Conservation (phyloP, 2,113 vertebrate species). For the Syrrhaptes paradoxus region DNA sequence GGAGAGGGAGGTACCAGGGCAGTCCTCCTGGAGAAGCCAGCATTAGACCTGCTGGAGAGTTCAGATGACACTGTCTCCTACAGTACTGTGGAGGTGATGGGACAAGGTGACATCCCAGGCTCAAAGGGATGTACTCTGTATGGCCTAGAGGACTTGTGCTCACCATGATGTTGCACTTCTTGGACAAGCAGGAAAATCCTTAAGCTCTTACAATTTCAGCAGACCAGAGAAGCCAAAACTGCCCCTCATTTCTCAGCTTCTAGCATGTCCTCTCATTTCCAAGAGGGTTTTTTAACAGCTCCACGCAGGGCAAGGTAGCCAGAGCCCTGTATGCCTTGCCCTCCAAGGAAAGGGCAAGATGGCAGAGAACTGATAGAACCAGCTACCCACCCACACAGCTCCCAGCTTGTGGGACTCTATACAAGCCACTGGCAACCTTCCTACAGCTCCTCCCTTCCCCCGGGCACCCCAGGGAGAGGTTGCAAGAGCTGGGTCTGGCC, state of each 20-base stretch:
- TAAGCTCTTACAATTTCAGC: neutral
- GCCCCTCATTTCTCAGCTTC: neutral
- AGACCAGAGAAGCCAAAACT: neutral
- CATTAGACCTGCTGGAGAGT: neutral
- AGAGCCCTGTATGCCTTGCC: neutral
- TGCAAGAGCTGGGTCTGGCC: neutral
- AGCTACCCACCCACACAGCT: neutral
- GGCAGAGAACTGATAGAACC: fast-evolving
- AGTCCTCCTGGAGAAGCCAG: neutral
- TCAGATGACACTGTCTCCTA: neutral
- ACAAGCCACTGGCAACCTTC: neutral
- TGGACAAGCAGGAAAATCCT: neutral
- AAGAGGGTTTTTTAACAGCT: neutral
- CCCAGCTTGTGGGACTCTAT: neutral
- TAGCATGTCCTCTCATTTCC: neutral
- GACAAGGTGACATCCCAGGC: neutral
- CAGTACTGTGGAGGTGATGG: neutral
- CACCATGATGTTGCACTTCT: neutral
- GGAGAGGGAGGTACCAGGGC: neutral
- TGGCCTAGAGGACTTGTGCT: neutral
- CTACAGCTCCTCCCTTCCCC: neutral
- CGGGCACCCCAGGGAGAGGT: neutral
- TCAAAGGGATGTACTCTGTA: neutral
- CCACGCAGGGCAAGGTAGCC: neutral
- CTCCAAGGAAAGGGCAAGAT: neutral